These are phyloP conservation scores for Carassius carassius DNA, from an alignment of 2,113 vertebrate species.

Conservation along the genomic window DNA sequence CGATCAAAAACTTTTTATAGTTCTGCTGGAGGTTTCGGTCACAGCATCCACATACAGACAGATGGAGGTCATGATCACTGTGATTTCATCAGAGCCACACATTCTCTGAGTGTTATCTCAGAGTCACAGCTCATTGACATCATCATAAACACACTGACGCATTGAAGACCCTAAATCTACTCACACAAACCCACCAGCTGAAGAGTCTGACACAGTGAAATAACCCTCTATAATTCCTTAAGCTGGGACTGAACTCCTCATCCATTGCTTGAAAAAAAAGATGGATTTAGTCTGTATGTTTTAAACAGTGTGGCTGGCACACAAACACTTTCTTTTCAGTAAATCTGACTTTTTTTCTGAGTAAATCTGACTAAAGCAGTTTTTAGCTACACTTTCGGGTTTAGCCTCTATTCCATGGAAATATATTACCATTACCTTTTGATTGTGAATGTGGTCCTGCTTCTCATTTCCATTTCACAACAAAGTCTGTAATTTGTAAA, in stretches of 20 bases:
- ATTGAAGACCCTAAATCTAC: constrained; percentile 7
- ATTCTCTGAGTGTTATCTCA: background rate
- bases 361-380: background rate
- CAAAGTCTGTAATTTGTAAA: background rate
- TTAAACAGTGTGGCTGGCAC: background rate
- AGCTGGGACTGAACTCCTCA: background rate
- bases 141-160: background rate
- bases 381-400: background rate
- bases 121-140: constrained; percentile 12
- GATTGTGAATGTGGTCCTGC: background rate
- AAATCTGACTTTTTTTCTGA: background rate
- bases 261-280: background rate
- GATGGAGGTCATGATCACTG: constrained; percentile 50
- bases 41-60: constrained; percentile 39
- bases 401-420: background rate
- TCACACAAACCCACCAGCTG: background rate
- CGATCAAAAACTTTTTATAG: background rate
- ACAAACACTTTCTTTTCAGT: background rate
- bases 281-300: background rate
- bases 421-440: background rate
- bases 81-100: constrained; percentile 28
- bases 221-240: background rate
- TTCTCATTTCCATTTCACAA: background rate
- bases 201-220: background rate
- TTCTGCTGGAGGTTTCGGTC: constrained; percentile 10